Percentiles rank a stretch among this genome's conserved stretches.
These are phyloP conservation scores for Desmophyllum pertusum DNA, from an alignment of 92 coral and sea anemone genomes.

Conservation along the genomic window DNA sequence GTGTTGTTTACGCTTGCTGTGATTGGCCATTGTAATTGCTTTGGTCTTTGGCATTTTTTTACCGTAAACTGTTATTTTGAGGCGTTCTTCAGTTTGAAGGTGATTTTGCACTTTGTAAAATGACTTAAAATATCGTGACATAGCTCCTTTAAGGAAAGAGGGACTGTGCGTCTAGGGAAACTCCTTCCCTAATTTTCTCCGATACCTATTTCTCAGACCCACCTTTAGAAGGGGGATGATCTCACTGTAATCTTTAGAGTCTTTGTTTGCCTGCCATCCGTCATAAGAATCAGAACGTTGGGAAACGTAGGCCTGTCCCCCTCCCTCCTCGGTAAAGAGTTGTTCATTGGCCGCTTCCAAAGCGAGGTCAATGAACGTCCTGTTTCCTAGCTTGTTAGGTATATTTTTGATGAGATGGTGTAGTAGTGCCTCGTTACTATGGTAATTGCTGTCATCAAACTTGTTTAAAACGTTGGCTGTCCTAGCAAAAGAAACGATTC, in stretches of 20 bases:
- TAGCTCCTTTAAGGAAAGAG: no score
- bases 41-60: no score
- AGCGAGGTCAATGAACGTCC: slow-evolving; percentile 34
- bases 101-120: no score
- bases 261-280: slow-evolving; percentile 25
- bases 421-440: slow-evolving; percentile 10
- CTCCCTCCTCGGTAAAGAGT: slow-evolving; percentile 29
- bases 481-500: neutral
- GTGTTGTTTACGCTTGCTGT: no score
- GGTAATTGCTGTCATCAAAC: neutral
- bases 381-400: neutral
- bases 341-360: slow-evolving; percentile 24
- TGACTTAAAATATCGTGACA: no score
- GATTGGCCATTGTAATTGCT: no score
- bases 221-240: slow-evolving; percentile 18
- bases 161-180: no score
- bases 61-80: no score
- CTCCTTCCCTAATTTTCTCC: no score
- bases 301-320: slow-evolving; percentile 33
- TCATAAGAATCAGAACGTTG: slow-evolving; percentile 27
- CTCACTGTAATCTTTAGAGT: neutral
- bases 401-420: neutral
- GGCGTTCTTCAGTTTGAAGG: no score
- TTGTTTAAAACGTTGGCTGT: slow-evolving; percentile 4
- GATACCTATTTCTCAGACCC: neutral